A percentile compares a stretch with the other conserved stretches of the same genome.
These are phyloP conservation scores for Poecilia gillii DNA, from an alignment of 2,797 vertebrate genomes.

Conservation along the genomic window DNA sequence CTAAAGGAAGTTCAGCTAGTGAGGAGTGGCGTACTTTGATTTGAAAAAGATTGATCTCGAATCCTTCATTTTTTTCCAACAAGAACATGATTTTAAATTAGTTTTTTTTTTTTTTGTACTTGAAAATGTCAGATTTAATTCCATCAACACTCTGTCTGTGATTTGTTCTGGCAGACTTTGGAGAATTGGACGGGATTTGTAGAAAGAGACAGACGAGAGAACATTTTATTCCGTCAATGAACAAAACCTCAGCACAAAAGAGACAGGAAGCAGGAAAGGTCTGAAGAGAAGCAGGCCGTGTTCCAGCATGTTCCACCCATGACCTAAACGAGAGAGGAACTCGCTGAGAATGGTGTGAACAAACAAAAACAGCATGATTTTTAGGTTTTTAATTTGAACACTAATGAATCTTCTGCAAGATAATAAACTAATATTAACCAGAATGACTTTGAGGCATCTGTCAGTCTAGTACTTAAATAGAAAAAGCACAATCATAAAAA, in stretches of 20 bases:
- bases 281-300: slow-evolving; percentile 26
- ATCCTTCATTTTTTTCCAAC: background rate
- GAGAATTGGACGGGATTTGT: slow-evolving; percentile 19
- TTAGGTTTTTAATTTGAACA: background rate
- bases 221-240: slow-evolving; percentile 44
- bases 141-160: slow-evolving; percentile 3
- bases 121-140: slow-evolving; percentile 10
- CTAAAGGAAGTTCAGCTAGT: too few species aligned
- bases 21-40: background rate
- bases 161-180: slow-evolving; percentile 19
- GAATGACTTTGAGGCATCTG: background rate
- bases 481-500: background rate
- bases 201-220: slow-evolving; percentile 20
- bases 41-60: background rate
- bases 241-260: slow-evolving; percentile 37
- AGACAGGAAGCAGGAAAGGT: slow-evolving; percentile 13
- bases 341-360: background rate
- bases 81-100: background rate
- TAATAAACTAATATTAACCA: background rate
- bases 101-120: background rate
- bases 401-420: background rate
- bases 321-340: slow-evolving; percentile 4
- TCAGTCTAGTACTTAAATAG: background rate
- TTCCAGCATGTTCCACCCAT: slow-evolving; percentile 27
- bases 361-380: background rate